Conservation (phyloP, 2,888 invertebrate genomes). For the Clusia tigrina region DNA sequence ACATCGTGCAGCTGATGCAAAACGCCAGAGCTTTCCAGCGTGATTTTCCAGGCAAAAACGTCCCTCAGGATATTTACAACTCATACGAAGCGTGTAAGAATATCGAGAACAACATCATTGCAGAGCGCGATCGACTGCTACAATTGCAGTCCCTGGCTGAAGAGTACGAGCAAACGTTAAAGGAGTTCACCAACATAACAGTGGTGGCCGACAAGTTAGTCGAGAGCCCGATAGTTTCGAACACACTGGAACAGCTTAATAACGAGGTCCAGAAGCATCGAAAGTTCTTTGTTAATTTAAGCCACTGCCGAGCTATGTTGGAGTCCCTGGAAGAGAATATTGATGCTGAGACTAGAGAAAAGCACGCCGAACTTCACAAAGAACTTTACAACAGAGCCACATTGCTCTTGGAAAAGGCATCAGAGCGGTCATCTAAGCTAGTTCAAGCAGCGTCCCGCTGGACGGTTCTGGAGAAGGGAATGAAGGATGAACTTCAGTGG, state of each 20-base stretch:
- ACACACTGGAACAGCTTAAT: constrained; percentile 80
- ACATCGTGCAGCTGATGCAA: constrained; percentile 71
- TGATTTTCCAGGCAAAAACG: constrained; percentile 74
- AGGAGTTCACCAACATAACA: constrained; percentile 86
- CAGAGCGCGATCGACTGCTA: constrained; percentile 78
- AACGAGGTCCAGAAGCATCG: constrained; percentile 90
- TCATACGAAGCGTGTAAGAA: constrained; percentile 75
- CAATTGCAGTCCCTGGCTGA: constrained; percentile 80
- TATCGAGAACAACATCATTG: constrained; percentile 74
- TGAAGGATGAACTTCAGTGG: constrained; percentile 86
- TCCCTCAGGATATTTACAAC: constrained; percentile 72
- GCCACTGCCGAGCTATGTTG: constrained; percentile 84
- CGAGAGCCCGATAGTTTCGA: constrained; percentile 79
- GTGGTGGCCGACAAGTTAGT: constrained; percentile 83
- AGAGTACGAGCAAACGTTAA: constrained; percentile 87
- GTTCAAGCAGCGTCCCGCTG: constrained; percentile 85
- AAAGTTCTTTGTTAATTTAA: constrained; percentile 87
- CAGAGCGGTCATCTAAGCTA: constrained; percentile 82
- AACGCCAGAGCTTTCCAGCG: constrained; percentile 72
- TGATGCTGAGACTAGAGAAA: constrained; percentile 79
- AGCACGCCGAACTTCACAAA: constrained; percentile 77
- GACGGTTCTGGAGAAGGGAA: constrained; percentile 81
- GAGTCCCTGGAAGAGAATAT: constrained; percentile 86
- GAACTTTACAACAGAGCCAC: constrained; percentile 80
- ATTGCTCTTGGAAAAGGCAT: constrained; percentile 80